These are phyloP conservation scores for Nyctalus aviator DNA, from an alignment of 2,797 vertebrate genomes.

Conservation along the genomic window DNA sequence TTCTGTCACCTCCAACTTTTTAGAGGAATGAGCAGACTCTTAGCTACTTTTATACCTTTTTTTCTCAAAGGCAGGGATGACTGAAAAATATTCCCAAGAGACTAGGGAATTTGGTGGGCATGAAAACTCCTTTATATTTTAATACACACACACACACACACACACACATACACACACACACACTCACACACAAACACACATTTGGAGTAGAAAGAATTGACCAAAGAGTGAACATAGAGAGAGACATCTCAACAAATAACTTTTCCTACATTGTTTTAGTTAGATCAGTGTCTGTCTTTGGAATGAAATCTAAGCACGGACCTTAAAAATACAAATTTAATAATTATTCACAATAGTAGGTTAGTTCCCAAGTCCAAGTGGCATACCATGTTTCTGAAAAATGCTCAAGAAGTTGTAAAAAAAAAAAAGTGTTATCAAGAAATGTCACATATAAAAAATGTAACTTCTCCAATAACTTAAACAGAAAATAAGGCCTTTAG, in stretches of 20 bases:
- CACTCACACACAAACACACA: too few relatives aligned
- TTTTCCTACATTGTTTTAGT: background rate
- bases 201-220: background rate
- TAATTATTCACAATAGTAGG: background rate
- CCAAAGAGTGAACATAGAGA: background rate
- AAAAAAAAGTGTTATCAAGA: background rate
- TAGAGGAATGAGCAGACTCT: constrained; percentile 46
- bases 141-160: constrained; percentile 32
- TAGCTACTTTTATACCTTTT: constrained; percentile 45
- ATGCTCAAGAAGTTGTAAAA: background rate
- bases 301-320: constrained; percentile 14
- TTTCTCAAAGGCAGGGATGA: constrained; percentile 59
- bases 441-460: constrained; percentile 24
- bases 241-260: background rate
- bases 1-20: background rate
- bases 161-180: too few relatives aligned
- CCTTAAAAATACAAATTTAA: background rate
- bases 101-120: constrained; percentile 15
- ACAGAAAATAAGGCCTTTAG: background rate
- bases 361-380: background rate
- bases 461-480: background rate
- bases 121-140: constrained; percentile 54
- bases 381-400: background rate
- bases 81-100: constrained; percentile 25
- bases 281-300: background rate